phyloP scores from a whole-genome alignment of 1,140 invertebrate genomes.

The Drosophila tristis region DNA sequence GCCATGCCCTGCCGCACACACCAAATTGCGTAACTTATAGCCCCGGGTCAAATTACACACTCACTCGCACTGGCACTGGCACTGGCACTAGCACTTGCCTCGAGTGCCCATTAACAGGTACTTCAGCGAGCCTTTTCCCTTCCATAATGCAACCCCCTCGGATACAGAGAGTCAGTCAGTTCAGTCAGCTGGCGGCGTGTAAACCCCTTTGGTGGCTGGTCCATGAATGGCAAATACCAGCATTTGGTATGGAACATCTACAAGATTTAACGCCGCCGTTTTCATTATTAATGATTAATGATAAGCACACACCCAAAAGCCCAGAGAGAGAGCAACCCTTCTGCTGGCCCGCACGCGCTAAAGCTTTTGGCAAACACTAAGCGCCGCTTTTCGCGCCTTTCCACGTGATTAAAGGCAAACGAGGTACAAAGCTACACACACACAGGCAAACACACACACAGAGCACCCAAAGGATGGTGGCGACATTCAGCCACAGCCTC shows the following conservation, averaged over 20 bases:
- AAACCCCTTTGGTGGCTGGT: conserved; percentile 38
- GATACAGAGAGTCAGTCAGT: not conserved
- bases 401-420: conserved; percentile 81
- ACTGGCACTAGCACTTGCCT: conserved; percentile 50
- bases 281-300: conserved; percentile 84
- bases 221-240: conserved; percentile 76
- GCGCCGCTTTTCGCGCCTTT: conserved; percentile 83
- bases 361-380: conserved; percentile 82
- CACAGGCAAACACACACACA: no score
- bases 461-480: conserved; percentile 12
- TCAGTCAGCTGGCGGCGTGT: not conserved
- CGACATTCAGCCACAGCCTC: conserved; percentile 15
- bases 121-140: conserved; percentile 57
- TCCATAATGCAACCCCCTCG: conserved; percentile 36
- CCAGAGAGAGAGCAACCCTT: conserved; percentile 53
- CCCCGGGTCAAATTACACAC: conserved; percentile 81
- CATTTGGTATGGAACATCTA: conserved; percentile 81
- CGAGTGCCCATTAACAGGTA: conserved; percentile 83
- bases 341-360: conserved; percentile 49
- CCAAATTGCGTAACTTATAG: conserved; percentile 82
- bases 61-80: conserved; percentile 12
- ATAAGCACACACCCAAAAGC: conserved; percentile 63
- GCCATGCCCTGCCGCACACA: conserved; percentile 18
- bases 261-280: conserved; percentile 80
- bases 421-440: conserved; percentile 47